These are phyloP conservation scores for Corvus hawaiiensis DNA, from an alignment of 2,113 vertebrate species.

Conservation along the genomic window DNA sequence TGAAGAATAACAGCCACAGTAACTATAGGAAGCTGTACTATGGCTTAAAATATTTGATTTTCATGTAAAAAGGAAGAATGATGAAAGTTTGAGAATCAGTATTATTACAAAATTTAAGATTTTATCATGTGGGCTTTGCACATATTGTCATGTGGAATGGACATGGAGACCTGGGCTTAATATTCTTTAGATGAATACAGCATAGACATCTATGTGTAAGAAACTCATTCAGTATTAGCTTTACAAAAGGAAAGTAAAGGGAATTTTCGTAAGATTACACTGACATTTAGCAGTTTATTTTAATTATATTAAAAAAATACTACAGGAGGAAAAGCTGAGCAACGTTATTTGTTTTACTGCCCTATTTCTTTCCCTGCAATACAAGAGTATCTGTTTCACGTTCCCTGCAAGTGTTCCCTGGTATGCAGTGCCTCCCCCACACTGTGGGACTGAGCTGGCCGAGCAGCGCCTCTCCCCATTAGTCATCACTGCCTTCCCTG, in stretches of 20 bases:
- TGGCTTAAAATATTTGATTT: neutral
- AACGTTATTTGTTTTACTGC: neutral
- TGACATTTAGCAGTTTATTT: neutral
- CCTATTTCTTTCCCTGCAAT: neutral
- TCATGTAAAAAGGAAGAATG: neutral
- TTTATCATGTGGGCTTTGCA: neutral
- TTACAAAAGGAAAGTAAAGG: neutral
- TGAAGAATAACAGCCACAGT: neutral
- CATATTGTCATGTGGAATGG: neutral
- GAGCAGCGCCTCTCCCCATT: neutral
- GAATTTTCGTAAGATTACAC: neutral
- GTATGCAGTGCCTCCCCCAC: neutral
- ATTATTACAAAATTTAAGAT: neutral
- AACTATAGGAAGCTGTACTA: neutral
- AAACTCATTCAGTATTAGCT: neutral
- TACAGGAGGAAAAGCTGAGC: neutral
- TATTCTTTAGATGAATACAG: neutral
- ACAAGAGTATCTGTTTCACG: neutral
- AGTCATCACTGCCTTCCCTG: neutral
- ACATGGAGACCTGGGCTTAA: neutral
- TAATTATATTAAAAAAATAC: neutral
- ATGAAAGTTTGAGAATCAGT: neutral
- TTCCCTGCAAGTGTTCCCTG: neutral
- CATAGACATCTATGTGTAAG: neutral
- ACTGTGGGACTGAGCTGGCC: neutral